phyloP scores from a whole-genome alignment of 1,140 invertebrate species.

The Halesus radiatus region DNA sequence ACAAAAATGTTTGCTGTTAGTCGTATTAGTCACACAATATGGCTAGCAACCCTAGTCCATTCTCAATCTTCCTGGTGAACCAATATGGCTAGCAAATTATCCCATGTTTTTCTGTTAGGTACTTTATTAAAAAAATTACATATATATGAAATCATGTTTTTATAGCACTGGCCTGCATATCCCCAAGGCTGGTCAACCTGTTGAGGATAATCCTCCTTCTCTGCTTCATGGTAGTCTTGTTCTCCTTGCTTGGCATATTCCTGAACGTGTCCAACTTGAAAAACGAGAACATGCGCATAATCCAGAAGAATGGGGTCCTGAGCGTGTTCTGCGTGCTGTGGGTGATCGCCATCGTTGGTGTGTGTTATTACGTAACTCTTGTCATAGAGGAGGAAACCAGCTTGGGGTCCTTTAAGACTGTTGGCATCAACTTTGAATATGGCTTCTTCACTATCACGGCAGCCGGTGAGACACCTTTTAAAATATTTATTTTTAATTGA shows the following conservation, averaged over 20 bases:
- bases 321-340: conserved; percentile 71
- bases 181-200: conserved; percentile 68
- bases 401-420: conserved; percentile 63
- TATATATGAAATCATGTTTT: no score
- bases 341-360: conserved; percentile 70
- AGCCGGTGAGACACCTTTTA: conserved; percentile 62
- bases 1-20: no score
- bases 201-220: conserved; percentile 71
- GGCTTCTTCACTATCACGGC: conserved; percentile 71
- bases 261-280: conserved; percentile 70
- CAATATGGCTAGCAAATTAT: no score
- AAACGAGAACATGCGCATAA: conserved; percentile 67
- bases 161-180: conserved; percentile 67
- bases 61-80: no score
- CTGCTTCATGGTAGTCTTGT: conserved; percentile 70
- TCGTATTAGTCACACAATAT: no score
- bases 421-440: conserved; percentile 68
- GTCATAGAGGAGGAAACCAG: conserved; percentile 66
- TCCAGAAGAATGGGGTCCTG: conserved; percentile 69
- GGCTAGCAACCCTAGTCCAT: no score
- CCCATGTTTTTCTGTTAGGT: no score
- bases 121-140: no score
- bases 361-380: conserved; percentile 70
- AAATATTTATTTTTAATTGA: not conserved
- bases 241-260: conserved; percentile 69